A percentile compares a stretch with the other conserved stretches of the same genome.
phyloP scores from a whole-genome alignment of 2,888 invertebrate species.

The Cephus runcator region DNA sequence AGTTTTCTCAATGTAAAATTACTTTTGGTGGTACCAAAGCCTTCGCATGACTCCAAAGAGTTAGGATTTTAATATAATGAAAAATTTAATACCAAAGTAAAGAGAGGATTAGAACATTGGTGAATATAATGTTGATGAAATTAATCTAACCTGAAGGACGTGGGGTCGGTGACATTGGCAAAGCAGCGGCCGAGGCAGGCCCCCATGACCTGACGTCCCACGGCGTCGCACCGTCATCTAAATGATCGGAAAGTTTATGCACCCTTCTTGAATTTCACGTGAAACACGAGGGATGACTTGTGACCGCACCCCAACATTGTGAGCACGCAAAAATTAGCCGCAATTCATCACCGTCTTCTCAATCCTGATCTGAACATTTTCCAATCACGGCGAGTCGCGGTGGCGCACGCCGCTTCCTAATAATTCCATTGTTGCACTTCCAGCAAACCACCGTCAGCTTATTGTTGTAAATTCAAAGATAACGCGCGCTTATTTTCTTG shows the following conservation, averaged over 20 bases:
- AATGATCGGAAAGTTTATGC: constrained; percentile 13
- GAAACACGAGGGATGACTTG: not conserved
- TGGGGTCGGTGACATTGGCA: constrained; percentile 54
- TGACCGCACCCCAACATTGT: not conserved
- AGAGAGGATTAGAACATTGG: not conserved
- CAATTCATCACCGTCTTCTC: no score
- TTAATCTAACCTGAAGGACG: constrained; percentile 52
- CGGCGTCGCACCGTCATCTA: constrained; percentile 52
- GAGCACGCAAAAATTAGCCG: no score
- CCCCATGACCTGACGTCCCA: constrained; percentile 65
- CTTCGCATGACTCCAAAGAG: no score
- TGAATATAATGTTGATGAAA: not conserved
- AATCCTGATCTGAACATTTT: no score
- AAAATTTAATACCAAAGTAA: not conserved
- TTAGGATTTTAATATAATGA: not conserved
- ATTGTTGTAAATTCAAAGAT: no score
- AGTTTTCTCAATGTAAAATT: no score
- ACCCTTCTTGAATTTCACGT: not conserved
- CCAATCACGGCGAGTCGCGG: no score
- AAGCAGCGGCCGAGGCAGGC: constrained; percentile 68
- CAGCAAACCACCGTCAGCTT: no score
- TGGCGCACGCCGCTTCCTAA: no score
- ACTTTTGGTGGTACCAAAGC: no score
- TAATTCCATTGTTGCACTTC: no score
- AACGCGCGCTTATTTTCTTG: no score